Conservation (phyloP, 2,797 vertebrate genomes). For the Lates japonicus region DNA sequence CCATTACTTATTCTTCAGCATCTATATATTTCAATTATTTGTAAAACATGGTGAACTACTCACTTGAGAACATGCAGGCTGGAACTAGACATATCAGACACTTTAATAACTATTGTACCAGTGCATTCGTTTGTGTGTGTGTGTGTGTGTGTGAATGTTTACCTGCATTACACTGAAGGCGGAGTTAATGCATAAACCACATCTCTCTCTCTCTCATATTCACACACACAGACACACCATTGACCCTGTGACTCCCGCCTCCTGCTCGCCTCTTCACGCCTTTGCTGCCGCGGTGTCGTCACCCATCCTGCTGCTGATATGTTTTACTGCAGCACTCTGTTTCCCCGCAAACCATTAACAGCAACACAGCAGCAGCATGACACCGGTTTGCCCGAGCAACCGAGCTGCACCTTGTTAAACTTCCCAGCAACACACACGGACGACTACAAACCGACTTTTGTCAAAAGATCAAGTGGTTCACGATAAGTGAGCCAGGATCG, state of each 20-base stretch:
- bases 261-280: constrained; percentile 51
- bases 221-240: constrained; percentile 16
- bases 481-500: constrained; percentile 37
- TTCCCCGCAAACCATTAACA: constrained; percentile 59
- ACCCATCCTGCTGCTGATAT: constrained; percentile 46
- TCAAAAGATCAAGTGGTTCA: constrained; percentile 43
- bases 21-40: neutral
- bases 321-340: constrained; percentile 64
- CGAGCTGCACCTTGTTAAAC: constrained; percentile 26
- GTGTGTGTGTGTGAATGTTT: constrained; percentile 1
- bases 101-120: neutral
- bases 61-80: neutral
- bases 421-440: constrained; percentile 24
- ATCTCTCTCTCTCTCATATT: constrained; percentile 1
- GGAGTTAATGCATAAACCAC: constrained; percentile 42
- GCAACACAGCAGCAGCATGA: constrained; percentile 15
- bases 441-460: constrained; percentile 30
- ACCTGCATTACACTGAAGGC: neutral
- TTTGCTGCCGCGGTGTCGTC: constrained; percentile 38
- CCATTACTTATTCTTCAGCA: neutral
- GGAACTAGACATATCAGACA: neutral
- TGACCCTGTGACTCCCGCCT: constrained; percentile 50
- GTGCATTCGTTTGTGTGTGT: constrained; percentile 3
- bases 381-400: constrained; percentile 34
- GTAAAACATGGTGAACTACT: neutral